These are phyloP conservation scores for Morus bassanus DNA, from an alignment of 2,797 vertebrate species.

Conservation along the genomic window DNA sequence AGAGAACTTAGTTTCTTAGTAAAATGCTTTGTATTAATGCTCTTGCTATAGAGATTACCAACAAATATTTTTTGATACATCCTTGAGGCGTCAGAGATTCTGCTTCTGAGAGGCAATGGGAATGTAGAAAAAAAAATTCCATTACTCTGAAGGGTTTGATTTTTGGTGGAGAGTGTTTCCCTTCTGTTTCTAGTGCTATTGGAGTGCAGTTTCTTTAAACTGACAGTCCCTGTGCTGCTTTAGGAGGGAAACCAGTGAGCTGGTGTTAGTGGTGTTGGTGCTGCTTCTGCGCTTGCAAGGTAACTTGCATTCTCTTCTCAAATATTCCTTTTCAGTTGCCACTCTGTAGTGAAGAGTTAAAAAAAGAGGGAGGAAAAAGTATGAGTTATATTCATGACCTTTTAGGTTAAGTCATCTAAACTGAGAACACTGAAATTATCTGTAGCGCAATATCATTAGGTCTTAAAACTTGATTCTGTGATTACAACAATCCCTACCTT, in stretches of 20 bases:
- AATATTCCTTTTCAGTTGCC: background rate
- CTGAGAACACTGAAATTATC: background rate
- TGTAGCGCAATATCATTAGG: background rate
- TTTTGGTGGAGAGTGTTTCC: background rate
- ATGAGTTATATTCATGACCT: background rate
- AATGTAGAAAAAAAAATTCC: accelerated
- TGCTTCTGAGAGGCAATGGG: background rate
- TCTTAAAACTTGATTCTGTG: constrained; percentile 31
- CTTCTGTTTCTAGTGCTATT: background rate
- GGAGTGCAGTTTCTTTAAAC: background rate
- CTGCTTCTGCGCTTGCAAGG: background rate
- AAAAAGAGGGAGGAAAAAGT: background rate
- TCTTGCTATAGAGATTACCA: background rate
- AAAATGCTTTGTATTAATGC: background rate
- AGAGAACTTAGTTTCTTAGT: background rate
- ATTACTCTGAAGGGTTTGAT: accelerated
- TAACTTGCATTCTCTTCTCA: background rate
- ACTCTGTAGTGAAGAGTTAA: background rate
- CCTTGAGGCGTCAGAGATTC: background rate
- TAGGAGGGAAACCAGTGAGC: background rate
- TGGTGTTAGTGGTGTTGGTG: background rate
- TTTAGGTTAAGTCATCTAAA: constrained; percentile 25
- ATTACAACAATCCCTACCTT: constrained; percentile 12
- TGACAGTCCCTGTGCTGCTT: background rate
- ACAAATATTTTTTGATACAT: background rate